Evolutionary conservation across 2,797 vertebrate species (phyloP).

Genomic region (Myripristis murdjan): DNA sequence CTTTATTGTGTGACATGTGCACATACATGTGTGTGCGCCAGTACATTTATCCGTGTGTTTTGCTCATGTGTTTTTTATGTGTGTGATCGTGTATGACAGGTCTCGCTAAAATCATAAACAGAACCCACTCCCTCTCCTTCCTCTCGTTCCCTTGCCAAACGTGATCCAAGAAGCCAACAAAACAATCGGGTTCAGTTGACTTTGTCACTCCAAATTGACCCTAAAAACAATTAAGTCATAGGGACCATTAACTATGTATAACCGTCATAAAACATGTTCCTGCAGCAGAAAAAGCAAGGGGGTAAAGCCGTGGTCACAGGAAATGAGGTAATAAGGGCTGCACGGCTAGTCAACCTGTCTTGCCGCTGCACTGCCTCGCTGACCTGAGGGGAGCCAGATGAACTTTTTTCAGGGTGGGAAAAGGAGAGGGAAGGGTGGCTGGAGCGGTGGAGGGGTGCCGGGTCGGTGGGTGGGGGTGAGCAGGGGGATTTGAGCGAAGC

Average conservation of each 20-base stretch:
- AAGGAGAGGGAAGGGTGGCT: slow-evolving; percentile 62
- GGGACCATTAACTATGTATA: slow-evolving; percentile 84
- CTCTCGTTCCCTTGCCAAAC: slow-evolving; percentile 57
- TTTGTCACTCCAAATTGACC: slow-evolving; percentile 87
- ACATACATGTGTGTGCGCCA: slow-evolving; percentile 62
- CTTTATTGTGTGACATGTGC: slow-evolving; percentile 76
- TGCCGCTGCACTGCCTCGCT: slow-evolving; percentile 68
- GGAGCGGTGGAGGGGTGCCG: slow-evolving; percentile 61
- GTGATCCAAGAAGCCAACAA: slow-evolving; percentile 71
- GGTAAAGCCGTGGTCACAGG: slow-evolving; percentile 86
- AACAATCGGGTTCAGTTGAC: slow-evolving; percentile 83
- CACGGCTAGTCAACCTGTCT: slow-evolving; percentile 85
- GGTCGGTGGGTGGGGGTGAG: slow-evolving; percentile 57
- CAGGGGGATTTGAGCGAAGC: slow-evolving; percentile 83
- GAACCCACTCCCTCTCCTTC: slow-evolving; percentile 51
- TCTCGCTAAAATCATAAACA: slow-evolving; percentile 74
- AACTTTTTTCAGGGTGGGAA: slow-evolving; percentile 63
- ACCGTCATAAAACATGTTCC: slow-evolving; percentile 85
- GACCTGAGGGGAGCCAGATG: slow-evolving; percentile 82
- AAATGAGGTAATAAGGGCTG: slow-evolving; percentile 88
- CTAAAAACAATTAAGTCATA: slow-evolving; percentile 87
- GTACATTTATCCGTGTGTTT: slow-evolving; percentile 76
- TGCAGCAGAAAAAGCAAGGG: slow-evolving; percentile 72
- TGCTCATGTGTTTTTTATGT: slow-evolving; percentile 46
- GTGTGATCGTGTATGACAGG: slow-evolving; percentile 56